Evolutionary conservation across 1,140 invertebrate species (phyloP).

Genomic region (Drosophila pachea): DNA sequence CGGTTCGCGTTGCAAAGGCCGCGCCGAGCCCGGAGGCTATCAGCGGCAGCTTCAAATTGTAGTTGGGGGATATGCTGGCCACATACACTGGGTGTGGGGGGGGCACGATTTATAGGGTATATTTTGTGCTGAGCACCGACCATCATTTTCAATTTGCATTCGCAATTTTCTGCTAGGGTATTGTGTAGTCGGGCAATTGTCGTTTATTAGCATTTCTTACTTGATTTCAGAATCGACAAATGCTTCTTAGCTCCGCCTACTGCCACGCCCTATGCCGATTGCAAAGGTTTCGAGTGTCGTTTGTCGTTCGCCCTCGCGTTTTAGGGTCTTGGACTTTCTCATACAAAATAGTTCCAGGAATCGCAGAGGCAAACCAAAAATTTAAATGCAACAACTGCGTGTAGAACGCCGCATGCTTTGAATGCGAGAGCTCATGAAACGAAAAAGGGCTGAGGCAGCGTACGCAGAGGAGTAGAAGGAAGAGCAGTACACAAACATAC

Average conservation of each 20-base stretch:
- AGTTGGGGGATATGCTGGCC: conserved; percentile 30
- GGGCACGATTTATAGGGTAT: neutral
- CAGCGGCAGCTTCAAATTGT: conserved; percentile 18
- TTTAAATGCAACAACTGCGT: conserved; percentile 67
- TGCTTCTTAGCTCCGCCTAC: conserved; percentile 15
- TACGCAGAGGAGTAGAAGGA: too few relatives aligned
- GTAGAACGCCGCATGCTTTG: conserved; percentile 43
- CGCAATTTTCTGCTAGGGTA: neutral
- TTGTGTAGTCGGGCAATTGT: neutral
- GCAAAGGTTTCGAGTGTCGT: conserved; percentile 3
- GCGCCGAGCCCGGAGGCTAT: conserved; percentile 5
- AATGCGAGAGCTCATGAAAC: neutral
- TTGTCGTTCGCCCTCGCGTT: neutral
- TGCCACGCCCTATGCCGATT: neutral
- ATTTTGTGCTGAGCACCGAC: neutral
- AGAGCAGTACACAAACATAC: too few relatives aligned
- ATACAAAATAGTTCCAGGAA: conserved; percentile 55
- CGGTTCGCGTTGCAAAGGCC: conserved; percentile 17
- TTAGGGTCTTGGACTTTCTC: conserved; percentile 18
- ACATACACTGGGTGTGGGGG: too few relatives aligned
- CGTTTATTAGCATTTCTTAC: too few relatives aligned
- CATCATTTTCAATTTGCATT: neutral
- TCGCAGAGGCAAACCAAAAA: conserved; percentile 33
- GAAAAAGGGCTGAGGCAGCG: conserved; percentile 19
- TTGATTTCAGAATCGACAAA: conserved; percentile 36